phyloP scores from a whole-genome alignment of 2,888 invertebrate genomes.

The Bhutanitis thaidina region DNA sequence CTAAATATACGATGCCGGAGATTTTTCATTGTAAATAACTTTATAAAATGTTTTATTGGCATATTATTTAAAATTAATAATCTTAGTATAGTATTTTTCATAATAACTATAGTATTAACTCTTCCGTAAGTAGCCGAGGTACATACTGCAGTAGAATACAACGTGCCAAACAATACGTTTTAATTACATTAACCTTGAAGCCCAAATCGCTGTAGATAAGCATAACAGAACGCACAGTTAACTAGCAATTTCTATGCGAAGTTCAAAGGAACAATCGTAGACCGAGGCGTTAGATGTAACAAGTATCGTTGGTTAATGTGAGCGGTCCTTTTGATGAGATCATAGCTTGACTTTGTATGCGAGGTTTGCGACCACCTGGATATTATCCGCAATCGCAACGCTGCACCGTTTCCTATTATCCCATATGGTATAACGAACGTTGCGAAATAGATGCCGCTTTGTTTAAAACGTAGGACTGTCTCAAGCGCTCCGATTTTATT shows the following conservation, averaged over 20 bases:
- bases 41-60: too few species aligned
- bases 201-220: slow-evolving; percentile 13
- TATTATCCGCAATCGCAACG: slow-evolving; percentile 62
- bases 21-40: too few species aligned
- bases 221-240: slow-evolving; percentile 41
- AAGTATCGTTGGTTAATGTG: slow-evolving; percentile 74
- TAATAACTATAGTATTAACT: too few species aligned
- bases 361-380: slow-evolving; percentile 63
- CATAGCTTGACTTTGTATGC: slow-evolving; percentile 73
- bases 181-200: slow-evolving; percentile 17
- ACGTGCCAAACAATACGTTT: slow-evolving; percentile 2
- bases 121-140: not conserved
- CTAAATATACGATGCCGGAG: too few species aligned
- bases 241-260: slow-evolving; percentile 73
- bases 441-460: slow-evolving; percentile 70
- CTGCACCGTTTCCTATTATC: slow-evolving; percentile 76
- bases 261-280: slow-evolving; percentile 80
- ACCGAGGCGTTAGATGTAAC: slow-evolving; percentile 78
- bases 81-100: too few species aligned
- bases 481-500: slow-evolving; percentile 34
- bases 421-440: slow-evolving; percentile 55
- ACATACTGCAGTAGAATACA: slow-evolving; percentile 12
- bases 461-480: slow-evolving; percentile 34
- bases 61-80: too few species aligned
- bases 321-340: slow-evolving; percentile 79